phyloP scores from a whole-genome alignment of 1,140 invertebrate genomes.

The Teleogryllus occipitalis region DNA sequence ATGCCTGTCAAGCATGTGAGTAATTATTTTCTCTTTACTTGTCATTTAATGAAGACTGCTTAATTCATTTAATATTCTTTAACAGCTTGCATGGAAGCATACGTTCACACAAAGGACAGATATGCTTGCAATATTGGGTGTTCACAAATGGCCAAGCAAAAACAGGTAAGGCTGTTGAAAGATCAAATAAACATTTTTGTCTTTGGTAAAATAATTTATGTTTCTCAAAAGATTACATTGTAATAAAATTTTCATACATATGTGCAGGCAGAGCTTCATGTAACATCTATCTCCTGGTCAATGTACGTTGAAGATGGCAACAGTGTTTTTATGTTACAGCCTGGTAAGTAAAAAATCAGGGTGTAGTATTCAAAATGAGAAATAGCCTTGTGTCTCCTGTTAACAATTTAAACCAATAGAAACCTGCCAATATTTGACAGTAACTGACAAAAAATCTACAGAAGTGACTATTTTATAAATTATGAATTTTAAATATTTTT shows the following conservation, averaged over 20 bases:
- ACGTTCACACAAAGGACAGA: conserved; percentile 31
- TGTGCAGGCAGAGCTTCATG: conserved; percentile 29
- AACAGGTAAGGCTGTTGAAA: conserved; percentile 19
- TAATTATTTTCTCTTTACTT: conserved; percentile 11
- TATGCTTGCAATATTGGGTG: conserved; percentile 36
- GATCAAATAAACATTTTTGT: too few relatives aligned
- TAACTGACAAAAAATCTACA: too few relatives aligned
- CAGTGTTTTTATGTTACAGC: conserved; percentile 33
- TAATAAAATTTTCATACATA: neutral
- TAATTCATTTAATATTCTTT: conserved; percentile 18
- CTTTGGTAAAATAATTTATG: too few relatives aligned
- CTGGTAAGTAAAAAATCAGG: conserved; percentile 29
- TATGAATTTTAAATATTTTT: too few relatives aligned
- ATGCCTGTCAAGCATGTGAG: conserved; percentile 36
- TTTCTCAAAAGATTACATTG: neutral
- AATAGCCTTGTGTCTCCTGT: too few relatives aligned
- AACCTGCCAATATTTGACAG: too few relatives aligned
- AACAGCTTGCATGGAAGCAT: conserved; percentile 38
- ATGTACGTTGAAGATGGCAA: conserved; percentile 34
- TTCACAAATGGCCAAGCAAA: conserved; percentile 35
- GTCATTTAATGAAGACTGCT: conserved; percentile 9
- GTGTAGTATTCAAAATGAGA: too few relatives aligned
- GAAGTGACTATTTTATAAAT: too few relatives aligned
- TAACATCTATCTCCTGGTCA: conserved; percentile 31
- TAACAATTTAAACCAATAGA: too few relatives aligned